Evolutionary conservation across 2,113 vertebrate genomes (phyloP).

Genomic region (Sebastes schlegelii): DNA sequence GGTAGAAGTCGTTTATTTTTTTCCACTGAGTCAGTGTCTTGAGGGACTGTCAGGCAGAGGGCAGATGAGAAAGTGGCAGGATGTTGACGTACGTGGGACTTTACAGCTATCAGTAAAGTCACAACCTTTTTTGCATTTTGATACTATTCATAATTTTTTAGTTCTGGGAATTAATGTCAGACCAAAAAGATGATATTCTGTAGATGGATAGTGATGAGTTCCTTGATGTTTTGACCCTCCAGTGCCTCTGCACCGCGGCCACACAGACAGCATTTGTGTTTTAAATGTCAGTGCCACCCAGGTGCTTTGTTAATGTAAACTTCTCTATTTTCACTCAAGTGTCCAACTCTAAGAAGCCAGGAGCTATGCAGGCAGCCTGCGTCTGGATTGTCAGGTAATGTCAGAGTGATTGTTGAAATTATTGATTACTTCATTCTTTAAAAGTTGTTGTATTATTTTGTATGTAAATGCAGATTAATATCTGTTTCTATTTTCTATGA

Average conservation of each 20-base stretch:
- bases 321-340: slow-evolving; percentile 44
- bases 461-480: background rate
- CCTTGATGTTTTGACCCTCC: background rate
- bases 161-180: too few relatives aligned
- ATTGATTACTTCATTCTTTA: background rate
- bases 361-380: slow-evolving; percentile 65
- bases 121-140: background rate
- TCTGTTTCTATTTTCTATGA: background rate
- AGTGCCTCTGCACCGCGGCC: background rate
- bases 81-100: background rate
- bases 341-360: slow-evolving; percentile 30
- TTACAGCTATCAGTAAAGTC: background rate
- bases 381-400: slow-evolving; percentile 73
- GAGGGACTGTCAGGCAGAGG: background rate
- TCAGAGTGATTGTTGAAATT: background rate
- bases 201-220: background rate
- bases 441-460: background rate
- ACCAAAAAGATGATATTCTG: background rate
- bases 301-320: slow-evolving; percentile 33
- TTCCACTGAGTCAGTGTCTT: slow-evolving; percentile 23
- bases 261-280: slow-evolving; percentile 21
- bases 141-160: background rate
- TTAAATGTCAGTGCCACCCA: slow-evolving; percentile 15
- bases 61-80: background rate
- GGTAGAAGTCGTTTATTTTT: slow-evolving; percentile 21